Evolutionary conservation across 2,113 vertebrate genomes (phyloP).

Genomic region (Dunckerocampus dactyliophorus): DNA sequence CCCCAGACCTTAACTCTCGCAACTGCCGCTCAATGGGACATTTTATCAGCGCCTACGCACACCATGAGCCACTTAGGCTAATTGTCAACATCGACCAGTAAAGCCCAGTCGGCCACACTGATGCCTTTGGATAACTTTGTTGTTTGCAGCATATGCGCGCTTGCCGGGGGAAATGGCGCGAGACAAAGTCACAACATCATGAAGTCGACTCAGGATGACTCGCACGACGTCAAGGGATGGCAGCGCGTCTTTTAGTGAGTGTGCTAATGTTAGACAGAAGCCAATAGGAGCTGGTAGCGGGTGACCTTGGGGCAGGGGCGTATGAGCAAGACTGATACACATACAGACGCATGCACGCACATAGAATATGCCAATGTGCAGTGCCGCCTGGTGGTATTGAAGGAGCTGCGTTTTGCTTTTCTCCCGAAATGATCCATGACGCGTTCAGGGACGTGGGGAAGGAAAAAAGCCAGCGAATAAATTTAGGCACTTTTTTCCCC

Average conservation of each 20-base stretch:
- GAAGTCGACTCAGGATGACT: too few species aligned
- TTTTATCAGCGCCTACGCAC: slow-evolving; percentile 44
- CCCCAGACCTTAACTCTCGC: slow-evolving; percentile 34
- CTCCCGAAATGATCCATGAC: slow-evolving; percentile 15
- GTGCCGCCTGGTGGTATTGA: slow-evolving; percentile 27
- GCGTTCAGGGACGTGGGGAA: not conserved
- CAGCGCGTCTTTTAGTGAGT: not conserved
- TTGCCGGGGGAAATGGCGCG: too few species aligned
- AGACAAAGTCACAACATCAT: not conserved
- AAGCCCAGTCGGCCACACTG: slow-evolving; percentile 12
- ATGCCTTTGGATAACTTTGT: slow-evolving; percentile 29
- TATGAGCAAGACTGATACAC: slow-evolving; percentile 11
- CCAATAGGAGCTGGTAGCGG: not conserved
- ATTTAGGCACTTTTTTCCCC: too few species aligned
- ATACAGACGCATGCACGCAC: not conserved
- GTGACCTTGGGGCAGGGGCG: slow-evolving; percentile 44
- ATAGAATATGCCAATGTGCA: slow-evolving; percentile 27
- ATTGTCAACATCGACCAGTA: slow-evolving; percentile 25
- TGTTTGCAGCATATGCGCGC: not conserved
- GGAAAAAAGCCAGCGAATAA: not conserved
- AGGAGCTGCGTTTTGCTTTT: slow-evolving; percentile 16
- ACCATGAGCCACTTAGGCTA: slow-evolving; percentile 26
- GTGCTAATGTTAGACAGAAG: not conserved
- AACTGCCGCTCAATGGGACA: slow-evolving; percentile 25
- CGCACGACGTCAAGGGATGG: slow-evolving; percentile 3